Conservation (phyloP, 2,888 invertebrate genomes). For the Endotricha flammealis region DNA sequence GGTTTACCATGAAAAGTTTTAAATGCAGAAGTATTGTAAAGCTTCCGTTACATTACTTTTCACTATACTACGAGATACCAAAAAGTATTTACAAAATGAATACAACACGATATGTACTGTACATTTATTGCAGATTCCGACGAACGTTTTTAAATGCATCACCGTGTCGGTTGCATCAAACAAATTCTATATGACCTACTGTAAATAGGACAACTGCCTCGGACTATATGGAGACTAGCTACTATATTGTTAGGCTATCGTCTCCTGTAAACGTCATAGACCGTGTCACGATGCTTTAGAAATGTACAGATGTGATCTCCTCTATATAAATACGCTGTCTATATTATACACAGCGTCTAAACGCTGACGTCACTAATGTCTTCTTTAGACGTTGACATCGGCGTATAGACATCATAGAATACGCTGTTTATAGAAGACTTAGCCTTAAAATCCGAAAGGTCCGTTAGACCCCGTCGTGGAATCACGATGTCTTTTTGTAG, state of each 20-base stretch:
- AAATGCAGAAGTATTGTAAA: slow-evolving; percentile 55
- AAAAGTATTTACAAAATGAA: slow-evolving; percentile 69
- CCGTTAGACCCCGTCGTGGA: slow-evolving; percentile 13
- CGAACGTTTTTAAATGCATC: slow-evolving; percentile 44
- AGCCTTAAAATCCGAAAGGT: too few relatives aligned
- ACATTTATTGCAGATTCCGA: slow-evolving; percentile 47
- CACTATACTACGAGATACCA: slow-evolving; percentile 44
- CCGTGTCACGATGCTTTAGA: too few relatives aligned
- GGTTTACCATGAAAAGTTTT: slow-evolving; percentile 36
- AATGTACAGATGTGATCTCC: too few relatives aligned
- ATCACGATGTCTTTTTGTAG: slow-evolving; percentile 21
- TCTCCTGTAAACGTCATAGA: too few relatives aligned
- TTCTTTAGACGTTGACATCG: too few relatives aligned
- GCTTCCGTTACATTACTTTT: slow-evolving; percentile 42
- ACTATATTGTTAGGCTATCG: too few relatives aligned
- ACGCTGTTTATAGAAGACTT: too few relatives aligned
- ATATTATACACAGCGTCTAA: too few relatives aligned
- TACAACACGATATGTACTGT: slow-evolving; percentile 66
- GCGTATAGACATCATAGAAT: too few relatives aligned
- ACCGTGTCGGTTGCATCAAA: slow-evolving; percentile 12
- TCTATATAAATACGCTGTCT: too few relatives aligned
- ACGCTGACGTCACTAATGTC: too few relatives aligned
- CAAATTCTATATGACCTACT: slow-evolving; percentile 12
- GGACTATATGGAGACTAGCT: too few relatives aligned
- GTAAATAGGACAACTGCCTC: slow-evolving; percentile 1